Conservation (phyloP, 2,888 invertebrate genomes). For the Matsumyia berberina region DNA sequence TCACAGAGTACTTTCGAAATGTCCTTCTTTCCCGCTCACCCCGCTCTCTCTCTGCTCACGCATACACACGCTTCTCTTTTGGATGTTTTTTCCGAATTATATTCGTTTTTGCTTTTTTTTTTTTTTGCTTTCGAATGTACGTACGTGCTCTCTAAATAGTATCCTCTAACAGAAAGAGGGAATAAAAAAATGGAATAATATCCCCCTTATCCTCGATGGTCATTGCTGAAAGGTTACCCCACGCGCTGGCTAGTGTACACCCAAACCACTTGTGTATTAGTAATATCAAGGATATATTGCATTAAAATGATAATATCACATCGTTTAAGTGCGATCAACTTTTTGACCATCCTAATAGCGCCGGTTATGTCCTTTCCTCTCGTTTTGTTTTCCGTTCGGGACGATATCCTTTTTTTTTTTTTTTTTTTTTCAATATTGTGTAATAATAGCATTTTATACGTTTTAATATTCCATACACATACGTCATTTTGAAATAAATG, state of each 20-base stretch:
- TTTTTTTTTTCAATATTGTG: conserved; percentile 74
- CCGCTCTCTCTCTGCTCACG: not conserved
- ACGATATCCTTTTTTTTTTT: conserved; percentile 71
- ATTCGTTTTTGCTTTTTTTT: conserved; percentile 25
- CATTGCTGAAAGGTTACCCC: conserved; percentile 70
- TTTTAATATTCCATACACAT: conserved; percentile 84
- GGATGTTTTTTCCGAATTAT: conserved; percentile 12
- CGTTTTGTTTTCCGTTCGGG: conserved; percentile 58
- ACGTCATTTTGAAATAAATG: conserved; percentile 83
- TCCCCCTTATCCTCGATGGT: conserved; percentile 74
- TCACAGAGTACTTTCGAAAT: conserved; percentile 70
- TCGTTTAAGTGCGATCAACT: conserved; percentile 76
- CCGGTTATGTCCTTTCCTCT: conserved; percentile 51
- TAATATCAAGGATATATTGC: conserved; percentile 82
- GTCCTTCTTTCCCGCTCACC: conserved; percentile 21
- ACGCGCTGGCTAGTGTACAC: conserved; percentile 18
- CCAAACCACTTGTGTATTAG: conserved; percentile 77
- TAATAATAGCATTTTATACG: conserved; percentile 78
- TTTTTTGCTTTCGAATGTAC: conserved; percentile 47
- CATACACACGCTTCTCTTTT: conserved; percentile 31
- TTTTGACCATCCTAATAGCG: conserved; percentile 75
- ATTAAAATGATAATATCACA: conserved; percentile 83
- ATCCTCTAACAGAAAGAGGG: conserved; percentile 45
- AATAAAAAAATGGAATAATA: conserved; percentile 70
- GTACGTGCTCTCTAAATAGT: conserved; percentile 73